Base-by-base conservation (phyloP, 2,888 invertebrate species). In the Melolontha melolontha region DNA sequence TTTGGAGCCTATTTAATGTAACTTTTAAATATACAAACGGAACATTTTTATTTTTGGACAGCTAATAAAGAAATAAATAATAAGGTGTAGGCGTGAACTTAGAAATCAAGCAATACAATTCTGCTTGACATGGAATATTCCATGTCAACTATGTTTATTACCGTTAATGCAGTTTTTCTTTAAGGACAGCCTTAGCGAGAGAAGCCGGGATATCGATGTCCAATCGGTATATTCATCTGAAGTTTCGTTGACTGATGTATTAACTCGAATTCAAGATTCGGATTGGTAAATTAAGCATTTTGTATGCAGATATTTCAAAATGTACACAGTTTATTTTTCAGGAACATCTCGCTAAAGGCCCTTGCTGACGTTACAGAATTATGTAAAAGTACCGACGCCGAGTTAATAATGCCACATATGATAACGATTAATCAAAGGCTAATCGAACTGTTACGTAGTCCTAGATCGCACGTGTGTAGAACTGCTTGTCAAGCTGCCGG, bases 401-500 rank as follows among this genome's bases (percentile, higher is more conserved):
- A 81, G 11, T 10, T 76, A 1, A 68, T 82, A 27, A 76, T 73
- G 71, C 80, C 81, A 0, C 78, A 82, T 68, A 83, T 84, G 82
- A 79, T 80, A 1, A 67, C 73, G 5, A 77, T 84, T 10, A 81
- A 83, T 73, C 84, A 84, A 71, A 79, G 78, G 64, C 69, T 84
- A 16, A 78, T 84, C 27, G 81, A 83, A 66, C 73, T 84, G 52
- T 74, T 84, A 39, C 79, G 79, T 63, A 83, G 83, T 74, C 81
- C 84, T 1, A 73, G 84, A 47, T 83, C 83, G 8, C 81, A 83
- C 64, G 83, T 84, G 17, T 81, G 83, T 59, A 77, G 84, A 42
- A 81, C 81, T 1, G 79, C 84, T 8, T 84, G 84, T 71, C 83
- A 84, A 74, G 80, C 81, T 6, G 77, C 82, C 5, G 83, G 83